Conservation (phyloP, 2,888 invertebrate species). For the Lysandra bellargus region DNA sequence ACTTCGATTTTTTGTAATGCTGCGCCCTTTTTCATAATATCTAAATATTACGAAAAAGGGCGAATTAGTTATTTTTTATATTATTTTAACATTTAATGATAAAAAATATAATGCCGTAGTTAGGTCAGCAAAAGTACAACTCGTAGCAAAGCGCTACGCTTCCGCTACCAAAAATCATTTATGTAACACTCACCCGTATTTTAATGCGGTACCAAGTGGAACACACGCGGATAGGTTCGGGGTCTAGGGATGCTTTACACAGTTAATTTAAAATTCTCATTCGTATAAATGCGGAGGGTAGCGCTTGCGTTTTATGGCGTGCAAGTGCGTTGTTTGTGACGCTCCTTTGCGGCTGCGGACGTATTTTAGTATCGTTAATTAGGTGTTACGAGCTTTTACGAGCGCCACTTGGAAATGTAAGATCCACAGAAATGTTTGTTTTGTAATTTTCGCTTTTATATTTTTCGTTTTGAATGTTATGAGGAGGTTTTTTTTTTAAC, state of each 20-base stretch:
- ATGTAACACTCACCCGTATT: not conserved
- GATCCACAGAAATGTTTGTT: slow-evolving; percentile 9
- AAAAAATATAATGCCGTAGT: too few relatives aligned
- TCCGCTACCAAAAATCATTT: too few relatives aligned
- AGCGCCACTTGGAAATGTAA: slow-evolving; percentile 40
- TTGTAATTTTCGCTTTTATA: not conserved
- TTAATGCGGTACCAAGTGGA: slow-evolving; percentile 48
- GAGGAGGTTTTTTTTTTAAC: not conserved
- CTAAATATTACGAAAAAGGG: too few relatives aligned
- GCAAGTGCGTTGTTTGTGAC: slow-evolving; percentile 73
- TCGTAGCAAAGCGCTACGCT: too few relatives aligned
- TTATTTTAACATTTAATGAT: too few relatives aligned
- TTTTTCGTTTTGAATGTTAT: not conserved
- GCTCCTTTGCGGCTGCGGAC: slow-evolving; percentile 70
- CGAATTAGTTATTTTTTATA: too few relatives aligned
- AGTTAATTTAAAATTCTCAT: slow-evolving; percentile 81
- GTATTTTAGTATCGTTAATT: slow-evolving; percentile 81
- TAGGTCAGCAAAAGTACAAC: too few relatives aligned
- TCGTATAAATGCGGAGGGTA: slow-evolving; percentile 79
- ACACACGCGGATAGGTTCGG: slow-evolving; percentile 44
- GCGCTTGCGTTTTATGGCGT: slow-evolving; percentile 79
- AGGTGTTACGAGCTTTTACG: slow-evolving; percentile 68
- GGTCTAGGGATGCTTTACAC: slow-evolving; percentile 68
- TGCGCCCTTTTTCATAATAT: too few relatives aligned
- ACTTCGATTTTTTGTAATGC: too few relatives aligned